Evolutionary conservation across 2,113 vertebrate genomes (phyloP), one percentile per base, ranked within the genome.

Genomic region (Trichomycterus rosablanca): DNA sequence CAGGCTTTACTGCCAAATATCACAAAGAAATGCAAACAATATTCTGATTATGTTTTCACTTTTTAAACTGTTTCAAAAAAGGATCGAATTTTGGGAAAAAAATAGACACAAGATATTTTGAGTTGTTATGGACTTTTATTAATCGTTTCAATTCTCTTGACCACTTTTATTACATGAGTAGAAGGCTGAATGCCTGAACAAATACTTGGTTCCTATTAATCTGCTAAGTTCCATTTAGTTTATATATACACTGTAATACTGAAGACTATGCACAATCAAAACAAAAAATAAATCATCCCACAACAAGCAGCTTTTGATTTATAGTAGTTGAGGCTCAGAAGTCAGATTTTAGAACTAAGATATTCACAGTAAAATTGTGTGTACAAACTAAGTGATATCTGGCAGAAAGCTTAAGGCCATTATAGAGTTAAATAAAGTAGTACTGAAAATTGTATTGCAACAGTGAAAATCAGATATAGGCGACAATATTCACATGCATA

Each of bases 51-150:
- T 49, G 8, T 39, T 16, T 24, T n/a, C n/a, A n/a, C n/a, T n/a
- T n/a, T n/a, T n/a, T n/a, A n/a, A n/a, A n/a, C n/a, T n/a, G n/a
- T n/a, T n/a, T n/a, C n/a, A n/a, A n/a, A n/a, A n/a, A n/a, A n/a
- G n/a, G n/a, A n/a, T n/a, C n/a, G n/a, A n/a, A 5, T 4, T 35
- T 45, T 55, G 28, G 2, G 2, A 40, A 37, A 51, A 48, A 67
- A 78, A 78, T 71, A 69, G 82, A 73, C 74, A 83, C 70, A 22
- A 57, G 73, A 76, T 63, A 77, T 74, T 72, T 62, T 64, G 76
- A 77, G 28, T 42, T 12, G 62, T 77, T 76, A 58, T 73, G 20
- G 74, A 75, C 71, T 34, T 75, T 87, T 86, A 85, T 87, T 87
- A 57, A 74, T 66, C 53, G 49, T 30, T 76, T 50, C 44, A 56